phyloP scores from a whole-genome alignment of 2,888 invertebrate species.

The Drosophila anomelani region DNA sequence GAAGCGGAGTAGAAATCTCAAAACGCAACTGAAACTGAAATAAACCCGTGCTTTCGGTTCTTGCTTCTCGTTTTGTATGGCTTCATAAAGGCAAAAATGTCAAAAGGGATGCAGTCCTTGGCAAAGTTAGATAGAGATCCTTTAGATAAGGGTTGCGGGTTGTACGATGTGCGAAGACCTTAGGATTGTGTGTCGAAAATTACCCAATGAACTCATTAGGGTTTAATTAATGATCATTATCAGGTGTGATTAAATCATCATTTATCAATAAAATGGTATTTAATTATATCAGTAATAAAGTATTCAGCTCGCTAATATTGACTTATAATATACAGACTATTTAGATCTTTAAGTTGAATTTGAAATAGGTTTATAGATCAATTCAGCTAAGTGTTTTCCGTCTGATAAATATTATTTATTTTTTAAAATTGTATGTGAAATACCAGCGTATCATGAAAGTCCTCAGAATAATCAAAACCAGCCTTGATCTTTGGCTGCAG shows the following conservation, averaged over 20 bases:
- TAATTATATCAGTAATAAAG: neutral
- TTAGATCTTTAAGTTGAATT: neutral
- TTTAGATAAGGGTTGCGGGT: conserved; percentile 3
- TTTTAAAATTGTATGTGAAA: neutral
- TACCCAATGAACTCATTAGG: conserved; percentile 10
- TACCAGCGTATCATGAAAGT: neutral
- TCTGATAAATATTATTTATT: neutral
- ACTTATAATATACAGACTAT: neutral
- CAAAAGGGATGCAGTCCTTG: conserved; percentile 20
- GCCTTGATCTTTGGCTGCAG: conserved; percentile 8
- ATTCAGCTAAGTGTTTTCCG: neutral
- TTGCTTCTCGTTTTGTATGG: conserved; percentile 47
- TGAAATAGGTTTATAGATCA: neutral
- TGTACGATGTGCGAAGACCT: conserved; percentile 13
- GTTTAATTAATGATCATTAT: conserved; percentile 16
- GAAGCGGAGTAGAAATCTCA: conserved; percentile 56
- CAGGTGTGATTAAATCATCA: neutral
- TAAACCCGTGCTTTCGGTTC: conserved; percentile 59
- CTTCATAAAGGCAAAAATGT: conserved; percentile 6
- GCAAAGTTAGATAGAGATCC: conserved; percentile 22
- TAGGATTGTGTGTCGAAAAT: conserved; percentile 2
- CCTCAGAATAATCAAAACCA: neutral
- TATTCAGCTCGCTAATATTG: neutral
- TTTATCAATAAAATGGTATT: neutral
- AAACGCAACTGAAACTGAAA: conserved; percentile 71